Evolutionary conservation across 1,140 invertebrate species (phyloP).

Genomic region (Gryon sp.): DNA sequence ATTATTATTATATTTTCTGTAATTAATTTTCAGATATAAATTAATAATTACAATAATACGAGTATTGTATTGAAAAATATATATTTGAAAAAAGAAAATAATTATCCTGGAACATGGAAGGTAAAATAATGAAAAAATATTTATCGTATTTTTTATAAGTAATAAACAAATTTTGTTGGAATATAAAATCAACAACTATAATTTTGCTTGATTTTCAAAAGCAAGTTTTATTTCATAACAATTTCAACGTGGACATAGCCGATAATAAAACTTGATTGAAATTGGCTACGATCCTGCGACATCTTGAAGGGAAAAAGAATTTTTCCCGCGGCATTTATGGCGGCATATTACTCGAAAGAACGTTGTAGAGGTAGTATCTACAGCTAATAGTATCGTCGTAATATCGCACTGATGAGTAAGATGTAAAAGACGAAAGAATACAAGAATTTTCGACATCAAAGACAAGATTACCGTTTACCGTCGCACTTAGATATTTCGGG

Average conservation of each 20-base stretch:
- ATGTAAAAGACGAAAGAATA: not conserved
- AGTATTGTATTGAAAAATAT: too few relatives aligned
- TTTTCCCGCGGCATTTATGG: slow-evolving; percentile 7
- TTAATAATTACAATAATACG: too few relatives aligned
- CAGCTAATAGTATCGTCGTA: slow-evolving; percentile 4
- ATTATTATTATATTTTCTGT: too few relatives aligned
- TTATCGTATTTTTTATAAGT: too few relatives aligned
- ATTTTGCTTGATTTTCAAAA: too few relatives aligned
- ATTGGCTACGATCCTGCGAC: slow-evolving; percentile 3
- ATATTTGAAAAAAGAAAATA: too few relatives aligned
- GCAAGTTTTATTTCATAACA: too few relatives aligned
- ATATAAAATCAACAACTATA: too few relatives aligned
- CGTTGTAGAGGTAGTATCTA: not conserved
- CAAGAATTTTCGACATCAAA: slow-evolving; percentile 18
- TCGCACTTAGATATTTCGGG: slow-evolving; percentile 3
- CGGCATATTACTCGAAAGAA: not conserved
- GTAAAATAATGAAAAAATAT: too few relatives aligned
- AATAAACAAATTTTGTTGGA: too few relatives aligned
- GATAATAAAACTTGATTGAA: slow-evolving; percentile 1
- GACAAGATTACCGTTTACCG: slow-evolving; percentile 34
- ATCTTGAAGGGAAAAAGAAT: not conserved
- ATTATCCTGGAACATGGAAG: too few relatives aligned
- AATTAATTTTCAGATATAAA: too few relatives aligned
- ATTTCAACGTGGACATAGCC: not conserved
- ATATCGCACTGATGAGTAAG: slow-evolving; percentile 7